phyloP scores from a whole-genome alignment of 2,797 vertebrate genomes.

The Dicrostonyx torquatus region DNA sequence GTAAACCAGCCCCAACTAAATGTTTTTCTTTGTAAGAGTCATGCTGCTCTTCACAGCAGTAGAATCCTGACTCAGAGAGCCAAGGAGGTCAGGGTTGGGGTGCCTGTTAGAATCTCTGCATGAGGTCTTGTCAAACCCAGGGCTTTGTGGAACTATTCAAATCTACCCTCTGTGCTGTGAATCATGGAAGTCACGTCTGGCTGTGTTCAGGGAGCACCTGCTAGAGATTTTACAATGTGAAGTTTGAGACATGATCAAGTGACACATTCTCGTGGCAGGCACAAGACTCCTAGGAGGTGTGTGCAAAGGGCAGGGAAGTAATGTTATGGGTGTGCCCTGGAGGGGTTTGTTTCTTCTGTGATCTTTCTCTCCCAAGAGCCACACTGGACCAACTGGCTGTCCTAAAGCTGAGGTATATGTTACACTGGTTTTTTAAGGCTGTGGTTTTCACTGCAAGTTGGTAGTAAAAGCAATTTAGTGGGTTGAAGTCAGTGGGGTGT shows the following conservation, averaged over 20 bases:
- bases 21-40: background rate
- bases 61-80: background rate
- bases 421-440: background rate
- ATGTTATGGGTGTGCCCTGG: background rate
- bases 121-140: background rate
- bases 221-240: background rate
- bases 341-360: background rate
- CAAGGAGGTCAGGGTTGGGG: background rate
- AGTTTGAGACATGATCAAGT: background rate
- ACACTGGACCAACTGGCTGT: background rate
- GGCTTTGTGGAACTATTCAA: background rate
- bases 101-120: background rate
- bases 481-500: background rate
- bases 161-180: background rate
- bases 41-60: background rate
- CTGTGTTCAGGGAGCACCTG: background rate
- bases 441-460: background rate
- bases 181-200: background rate
- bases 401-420: background rate
- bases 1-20: background rate
- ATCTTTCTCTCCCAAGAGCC: background rate
- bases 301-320: background rate
- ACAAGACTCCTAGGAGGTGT: background rate
- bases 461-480: conserved; percentile 15
- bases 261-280: no score